Base-by-base conservation (phyloP, 2,888 invertebrate genomes). In the Dicranocentrus wangi region DNA sequence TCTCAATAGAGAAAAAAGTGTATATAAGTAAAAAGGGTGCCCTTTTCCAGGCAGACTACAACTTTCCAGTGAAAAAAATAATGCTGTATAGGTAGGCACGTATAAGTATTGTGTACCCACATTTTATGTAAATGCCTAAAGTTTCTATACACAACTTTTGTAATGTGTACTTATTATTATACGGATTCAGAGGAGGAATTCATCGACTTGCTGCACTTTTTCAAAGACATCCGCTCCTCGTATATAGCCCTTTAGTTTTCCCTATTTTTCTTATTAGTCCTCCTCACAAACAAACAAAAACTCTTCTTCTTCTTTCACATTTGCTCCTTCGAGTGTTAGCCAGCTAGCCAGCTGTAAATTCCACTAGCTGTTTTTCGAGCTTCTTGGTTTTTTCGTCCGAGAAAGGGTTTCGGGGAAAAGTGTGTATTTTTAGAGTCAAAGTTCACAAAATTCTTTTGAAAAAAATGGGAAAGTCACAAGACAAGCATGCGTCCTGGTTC, bases 71-170 rank as follows among this genome's bases (percentile, higher is more conserved):
- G 61, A 19, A 61, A 5, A 28, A 61, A 32, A 13, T 17, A 25
- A 53, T 73, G 10, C 63, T 53, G 27, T 3, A 61, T 42, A 43
- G 27, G 17, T 17, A 47, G 25, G 5, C 17, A 17, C 23, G 1
- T 39, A 10, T 68, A 47, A 8, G 25, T 27, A 43, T 0, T 51
- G n/a, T 25, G 25, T 19, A 19, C 2, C 47, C 68, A 15, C 2
- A 42, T 21, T 73, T 73, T 73, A 73, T 73, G 63, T 19, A 53
- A 73, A 73, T 65, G 63, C 39, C 73, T 28, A 53, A 65, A 72
- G 63, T 72, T 72, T 25, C 8, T 27, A 51, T 13, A 58, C 58
- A 8, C n/a, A 23, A 17, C 7, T 55, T 27, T 8, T 47, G 39
- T 53, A 28, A 69, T 51, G 25, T 17, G 28, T n/a, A 27, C 27